A percentile compares a stretch with the other conserved stretches of the same genome.
phyloP scores from a whole-genome alignment of 2,888 invertebrate species.

The Eupithecia dodoneata region DNA sequence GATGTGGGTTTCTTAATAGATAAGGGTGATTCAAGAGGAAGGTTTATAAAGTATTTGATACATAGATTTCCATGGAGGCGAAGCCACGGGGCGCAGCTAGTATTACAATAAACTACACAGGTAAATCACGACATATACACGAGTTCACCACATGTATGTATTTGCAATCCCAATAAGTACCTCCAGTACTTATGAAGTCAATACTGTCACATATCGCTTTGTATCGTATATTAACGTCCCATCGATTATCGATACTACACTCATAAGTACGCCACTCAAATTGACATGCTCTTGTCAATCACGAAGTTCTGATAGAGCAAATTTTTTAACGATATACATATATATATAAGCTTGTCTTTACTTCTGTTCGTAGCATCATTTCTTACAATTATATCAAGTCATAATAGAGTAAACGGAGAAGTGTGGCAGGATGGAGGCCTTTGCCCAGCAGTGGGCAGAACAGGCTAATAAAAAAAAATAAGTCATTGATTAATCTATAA shows the following conservation, averaged over 20 bases:
- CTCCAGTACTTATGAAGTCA: neutral
- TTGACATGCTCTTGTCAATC: constrained; percentile 4
- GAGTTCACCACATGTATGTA: neutral
- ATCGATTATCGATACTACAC: neutral
- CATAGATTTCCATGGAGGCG: too few species aligned
- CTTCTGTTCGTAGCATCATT: neutral
- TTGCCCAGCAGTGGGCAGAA: too few species aligned
- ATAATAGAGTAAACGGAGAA: neutral
- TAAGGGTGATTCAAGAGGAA: too few species aligned
- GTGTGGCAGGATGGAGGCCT: too few species aligned
- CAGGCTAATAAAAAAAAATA: too few species aligned
- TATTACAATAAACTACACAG: neutral
- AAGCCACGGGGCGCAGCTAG: too few species aligned
- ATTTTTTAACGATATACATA: neutral
- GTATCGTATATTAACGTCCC: neutral
- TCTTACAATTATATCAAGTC: neutral
- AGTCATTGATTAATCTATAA: too few species aligned
- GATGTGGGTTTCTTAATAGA: too few species aligned
- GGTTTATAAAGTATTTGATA: too few species aligned
- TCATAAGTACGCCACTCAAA: neutral
- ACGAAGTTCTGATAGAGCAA: neutral
- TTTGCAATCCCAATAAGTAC: constrained; percentile 3
- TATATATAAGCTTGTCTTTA: neutral
- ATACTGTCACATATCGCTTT: constrained; percentile 8
- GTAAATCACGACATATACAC: constrained; percentile 18